Conservation (phyloP, 2,797 vertebrate genomes). For the Rhincodon typus region DNA sequence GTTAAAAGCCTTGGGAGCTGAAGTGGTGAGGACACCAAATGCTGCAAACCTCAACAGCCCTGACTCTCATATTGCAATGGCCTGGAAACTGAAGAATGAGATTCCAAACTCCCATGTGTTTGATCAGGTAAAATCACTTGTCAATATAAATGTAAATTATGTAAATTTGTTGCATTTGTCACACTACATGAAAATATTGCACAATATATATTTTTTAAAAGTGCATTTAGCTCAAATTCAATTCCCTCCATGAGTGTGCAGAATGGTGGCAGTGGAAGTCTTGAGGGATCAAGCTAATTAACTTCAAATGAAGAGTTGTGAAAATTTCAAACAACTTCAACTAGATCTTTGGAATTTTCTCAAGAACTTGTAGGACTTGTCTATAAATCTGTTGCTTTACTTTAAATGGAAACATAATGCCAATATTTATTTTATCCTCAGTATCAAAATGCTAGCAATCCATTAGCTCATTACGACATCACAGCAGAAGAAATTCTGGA, state of each 20-base stretch:
- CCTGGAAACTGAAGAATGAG: slow-evolving; percentile 89
- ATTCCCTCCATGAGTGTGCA: background rate
- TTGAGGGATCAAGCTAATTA: background rate
- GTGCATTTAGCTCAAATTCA: background rate
- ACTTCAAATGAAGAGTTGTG: background rate
- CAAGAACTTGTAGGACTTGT: background rate
- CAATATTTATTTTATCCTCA: slow-evolving; percentile 40
- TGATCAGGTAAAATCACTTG: slow-evolving; percentile 66
- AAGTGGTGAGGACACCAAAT: slow-evolving; percentile 90
- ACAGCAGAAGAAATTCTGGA: slow-evolving; percentile 90
- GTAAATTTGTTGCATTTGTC: background rate
- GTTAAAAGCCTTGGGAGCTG: slow-evolving; percentile 81
- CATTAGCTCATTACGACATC: slow-evolving; percentile 85
- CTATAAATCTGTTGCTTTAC: background rate
- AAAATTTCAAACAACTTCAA: background rate
- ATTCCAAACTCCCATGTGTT: slow-evolving; percentile 89
- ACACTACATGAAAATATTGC: background rate
- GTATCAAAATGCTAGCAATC: slow-evolving; percentile 93
- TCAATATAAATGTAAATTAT: too few species aligned
- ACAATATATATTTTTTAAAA: background rate
- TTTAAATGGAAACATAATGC: background rate
- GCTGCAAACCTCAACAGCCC: slow-evolving; percentile 87
- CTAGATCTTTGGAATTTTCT: background rate
- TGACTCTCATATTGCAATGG: slow-evolving; percentile 89
- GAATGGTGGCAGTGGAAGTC: background rate